Percentiles rank a stretch among this genome's conserved stretches.
Conservation (phyloP, 2,113 vertebrate genomes). For the Psilopogon haemacephalus region DNA sequence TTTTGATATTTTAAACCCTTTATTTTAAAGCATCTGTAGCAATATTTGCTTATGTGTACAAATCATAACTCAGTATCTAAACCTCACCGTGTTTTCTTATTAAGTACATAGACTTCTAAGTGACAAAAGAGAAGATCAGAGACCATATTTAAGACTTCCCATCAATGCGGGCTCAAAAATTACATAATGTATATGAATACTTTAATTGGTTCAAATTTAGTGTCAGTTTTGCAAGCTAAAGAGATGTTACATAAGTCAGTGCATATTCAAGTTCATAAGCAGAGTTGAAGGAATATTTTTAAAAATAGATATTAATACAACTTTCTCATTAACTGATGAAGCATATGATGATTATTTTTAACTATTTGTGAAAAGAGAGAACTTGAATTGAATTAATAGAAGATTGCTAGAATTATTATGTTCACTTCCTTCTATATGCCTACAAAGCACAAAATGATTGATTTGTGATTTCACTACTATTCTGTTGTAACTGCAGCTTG, state of each 20-base stretch:
- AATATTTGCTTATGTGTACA: not conserved
- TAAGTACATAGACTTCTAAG: not conserved
- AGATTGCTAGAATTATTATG: not conserved
- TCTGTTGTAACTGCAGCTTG: conserved; percentile 19
- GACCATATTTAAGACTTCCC: not conserved
- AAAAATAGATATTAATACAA: not conserved
- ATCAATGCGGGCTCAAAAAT: not conserved
- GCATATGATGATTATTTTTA: not conserved
- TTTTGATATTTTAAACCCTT: not conserved
- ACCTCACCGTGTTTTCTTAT: not conserved
- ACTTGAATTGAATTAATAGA: not conserved
- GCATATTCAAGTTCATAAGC: not conserved
- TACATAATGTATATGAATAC: not conserved
- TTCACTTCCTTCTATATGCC: not conserved
- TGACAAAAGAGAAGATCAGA: not conserved
- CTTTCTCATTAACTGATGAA: not conserved
- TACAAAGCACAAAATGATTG: not conserved
- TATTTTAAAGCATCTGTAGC: not conserved
- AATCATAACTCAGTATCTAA: not conserved
- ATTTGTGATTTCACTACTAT: not conserved
- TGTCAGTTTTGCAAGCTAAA: not conserved
- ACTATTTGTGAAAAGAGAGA: not conserved
- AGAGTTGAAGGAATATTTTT: not conserved
- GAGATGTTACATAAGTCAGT: not conserved
- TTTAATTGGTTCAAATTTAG: not conserved